These are phyloP conservation scores for Atrichornis clamosus DNA, from an alignment of 2,113 vertebrate species.

Conservation along the genomic window DNA sequence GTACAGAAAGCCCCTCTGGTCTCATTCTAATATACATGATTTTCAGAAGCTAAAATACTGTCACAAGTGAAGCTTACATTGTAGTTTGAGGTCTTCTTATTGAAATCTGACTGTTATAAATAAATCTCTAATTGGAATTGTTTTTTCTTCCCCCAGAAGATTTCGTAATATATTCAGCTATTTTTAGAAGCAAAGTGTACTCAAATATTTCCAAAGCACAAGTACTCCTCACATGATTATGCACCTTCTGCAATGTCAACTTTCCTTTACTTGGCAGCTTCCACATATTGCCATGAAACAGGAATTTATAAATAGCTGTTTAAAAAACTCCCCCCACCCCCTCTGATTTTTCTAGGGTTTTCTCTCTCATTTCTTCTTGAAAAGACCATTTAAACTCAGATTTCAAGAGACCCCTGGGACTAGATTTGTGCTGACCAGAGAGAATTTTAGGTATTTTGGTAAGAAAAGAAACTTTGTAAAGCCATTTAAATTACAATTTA, in stretches of 20 bases:
- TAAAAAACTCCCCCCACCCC: background rate
- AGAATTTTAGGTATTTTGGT: background rate
- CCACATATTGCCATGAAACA: background rate
- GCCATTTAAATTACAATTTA: background rate
- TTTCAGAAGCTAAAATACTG: background rate
- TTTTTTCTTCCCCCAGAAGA: background rate
- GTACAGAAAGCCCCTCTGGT: background rate
- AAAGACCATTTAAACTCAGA: background rate
- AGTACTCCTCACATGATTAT: background rate
- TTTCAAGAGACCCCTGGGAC: background rate
- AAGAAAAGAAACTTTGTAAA: background rate
- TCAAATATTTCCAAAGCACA: background rate
- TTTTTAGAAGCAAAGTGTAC: slow-evolving; percentile 3
- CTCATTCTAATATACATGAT: background rate
- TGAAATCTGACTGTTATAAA: background rate
- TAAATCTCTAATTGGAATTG: background rate
- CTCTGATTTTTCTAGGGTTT: background rate
- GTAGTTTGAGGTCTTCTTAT: background rate
- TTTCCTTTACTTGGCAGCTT: background rate
- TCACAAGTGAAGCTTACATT: background rate
- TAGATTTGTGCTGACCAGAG: background rate
- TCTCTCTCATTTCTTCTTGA: background rate
- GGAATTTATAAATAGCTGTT: background rate
- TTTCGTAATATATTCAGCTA: background rate
- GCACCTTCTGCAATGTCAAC: background rate